A percentile compares a stretch with the other conserved stretches of the same genome.
Evolutionary conservation across 2,797 vertebrate species (phyloP).

Genomic region (Sebastiscus tertius): DNA sequence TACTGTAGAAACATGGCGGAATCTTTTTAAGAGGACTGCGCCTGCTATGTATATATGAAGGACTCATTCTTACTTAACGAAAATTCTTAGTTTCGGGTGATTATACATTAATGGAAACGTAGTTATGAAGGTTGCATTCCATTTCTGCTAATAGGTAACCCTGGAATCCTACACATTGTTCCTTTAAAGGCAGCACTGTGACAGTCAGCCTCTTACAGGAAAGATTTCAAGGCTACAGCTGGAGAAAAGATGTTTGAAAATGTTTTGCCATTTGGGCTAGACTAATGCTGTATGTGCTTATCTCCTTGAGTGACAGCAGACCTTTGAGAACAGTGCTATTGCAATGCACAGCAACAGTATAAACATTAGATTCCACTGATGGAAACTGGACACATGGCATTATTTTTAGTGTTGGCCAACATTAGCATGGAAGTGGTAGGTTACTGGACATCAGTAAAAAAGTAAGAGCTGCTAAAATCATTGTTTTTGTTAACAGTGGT

Average conservation of each 20-base stretch:
- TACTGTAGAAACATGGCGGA: no score
- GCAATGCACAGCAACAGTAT: neutral
- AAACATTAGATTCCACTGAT: neutral
- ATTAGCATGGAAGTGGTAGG: neutral
- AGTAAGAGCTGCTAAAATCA: neutral
- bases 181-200: neutral
- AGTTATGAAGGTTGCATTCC: no score
- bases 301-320: neutral
- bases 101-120: no score
- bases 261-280: neutral
- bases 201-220: neutral
- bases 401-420: neutral
- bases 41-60: no score
- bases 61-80: fast-evolving
- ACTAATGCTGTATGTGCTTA: neutral
- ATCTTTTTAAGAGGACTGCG: no score
- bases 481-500: neutral
- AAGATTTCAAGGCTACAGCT: neutral
- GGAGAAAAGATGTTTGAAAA: neutral
- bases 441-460: neutral
- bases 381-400: neutral
- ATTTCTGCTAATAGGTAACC: neutral
- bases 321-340: neutral
- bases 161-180: no score
- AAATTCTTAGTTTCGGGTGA: no score